Conservation (phyloP, 2,797 vertebrate species). For the Picus viridis region DNA sequence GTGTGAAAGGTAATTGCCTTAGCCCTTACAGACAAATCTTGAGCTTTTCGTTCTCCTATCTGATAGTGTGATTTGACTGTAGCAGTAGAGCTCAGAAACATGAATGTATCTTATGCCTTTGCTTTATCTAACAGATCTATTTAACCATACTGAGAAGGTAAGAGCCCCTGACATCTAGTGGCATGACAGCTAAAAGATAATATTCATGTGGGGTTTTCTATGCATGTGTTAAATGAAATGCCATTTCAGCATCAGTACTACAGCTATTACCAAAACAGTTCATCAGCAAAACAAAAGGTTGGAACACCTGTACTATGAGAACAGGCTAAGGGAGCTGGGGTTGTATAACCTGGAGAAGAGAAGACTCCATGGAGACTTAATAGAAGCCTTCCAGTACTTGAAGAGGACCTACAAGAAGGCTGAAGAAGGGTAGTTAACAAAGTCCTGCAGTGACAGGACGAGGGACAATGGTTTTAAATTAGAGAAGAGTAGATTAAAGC, state of each 20-base stretch:
- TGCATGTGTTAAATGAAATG: fast-evolving
- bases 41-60: neutral
- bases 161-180: neutral
- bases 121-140: neutral
- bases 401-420: too few relatives aligned
- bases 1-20: neutral
- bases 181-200: neutral
- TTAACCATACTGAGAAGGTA: neutral
- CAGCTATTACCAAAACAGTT: neutral
- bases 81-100: neutral
- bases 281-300: too few relatives aligned
- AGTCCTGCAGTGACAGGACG: too few relatives aligned
- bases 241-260: neutral
- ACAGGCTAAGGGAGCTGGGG: too few relatives aligned
- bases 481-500: too few relatives aligned
- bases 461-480: too few relatives aligned
- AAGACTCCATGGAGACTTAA: too few relatives aligned
- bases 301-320: too few relatives aligned
- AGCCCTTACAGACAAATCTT: neutral
- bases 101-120: fast-evolving
- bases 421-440: too few relatives aligned
- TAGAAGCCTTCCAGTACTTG: too few relatives aligned
- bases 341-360: too few relatives aligned
- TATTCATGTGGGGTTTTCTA: neutral
- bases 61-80: neutral